A percentile compares a stretch with the other conserved stretches of the same genome.
phyloP scores from a whole-genome alignment of 2,888 invertebrate species.

The Galerucella nymphaeae region DNA sequence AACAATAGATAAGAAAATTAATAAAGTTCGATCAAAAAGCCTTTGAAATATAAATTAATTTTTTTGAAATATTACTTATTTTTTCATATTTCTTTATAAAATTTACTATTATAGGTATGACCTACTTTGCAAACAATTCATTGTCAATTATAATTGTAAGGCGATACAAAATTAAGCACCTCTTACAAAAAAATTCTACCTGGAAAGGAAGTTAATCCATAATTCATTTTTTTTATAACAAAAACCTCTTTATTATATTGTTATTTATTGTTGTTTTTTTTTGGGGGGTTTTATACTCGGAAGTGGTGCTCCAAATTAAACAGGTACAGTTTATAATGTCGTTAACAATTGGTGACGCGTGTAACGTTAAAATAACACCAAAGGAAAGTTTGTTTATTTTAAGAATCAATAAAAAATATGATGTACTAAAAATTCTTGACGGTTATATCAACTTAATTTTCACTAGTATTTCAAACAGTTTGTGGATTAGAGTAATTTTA shows the following conservation, averaged over 20 bases:
- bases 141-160: background rate
- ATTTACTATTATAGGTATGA: background rate
- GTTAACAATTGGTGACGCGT: background rate
- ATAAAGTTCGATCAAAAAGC: background rate
- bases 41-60: background rate
- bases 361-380: background rate
- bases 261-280: background rate
- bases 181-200: constrained; percentile 15
- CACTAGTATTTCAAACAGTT: too few species aligned
- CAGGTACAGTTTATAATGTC: background rate
- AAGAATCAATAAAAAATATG: background rate
- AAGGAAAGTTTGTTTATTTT: background rate
- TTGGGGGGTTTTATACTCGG: background rate
- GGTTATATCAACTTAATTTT: background rate
- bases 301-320: constrained; percentile 10
- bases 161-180: constrained; percentile 15
- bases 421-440: background rate
- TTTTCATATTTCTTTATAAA: background rate
- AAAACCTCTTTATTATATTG: background rate
- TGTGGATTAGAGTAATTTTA: background rate
- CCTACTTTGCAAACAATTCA: constrained; percentile 5
- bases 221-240: constrained; percentile 8
- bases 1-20: background rate
- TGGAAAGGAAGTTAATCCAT: constrained; percentile 13
- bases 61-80: background rate